Conservation (phyloP, 2,797 vertebrate genomes). For the Parotocinclus haroldoi region DNA sequence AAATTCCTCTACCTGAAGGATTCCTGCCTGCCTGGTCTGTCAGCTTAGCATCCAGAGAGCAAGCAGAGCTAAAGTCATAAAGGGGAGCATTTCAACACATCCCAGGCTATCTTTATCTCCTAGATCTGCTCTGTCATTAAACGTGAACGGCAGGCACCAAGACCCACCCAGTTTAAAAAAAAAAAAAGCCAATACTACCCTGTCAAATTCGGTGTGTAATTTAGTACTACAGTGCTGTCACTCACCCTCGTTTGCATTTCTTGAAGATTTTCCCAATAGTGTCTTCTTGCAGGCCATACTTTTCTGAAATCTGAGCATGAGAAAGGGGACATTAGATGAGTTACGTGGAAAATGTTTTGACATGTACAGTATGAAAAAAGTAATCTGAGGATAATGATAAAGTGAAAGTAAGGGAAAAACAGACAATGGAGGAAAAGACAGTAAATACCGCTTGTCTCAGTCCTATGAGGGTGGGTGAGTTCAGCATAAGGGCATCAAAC, state of each 20-base stretch:
- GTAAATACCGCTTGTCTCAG: constrained; percentile 82
- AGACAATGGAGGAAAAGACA: too few relatives aligned
- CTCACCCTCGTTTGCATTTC: constrained; percentile 98
- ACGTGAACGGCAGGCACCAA: neutral
- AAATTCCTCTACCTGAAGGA: constrained; percentile 60
- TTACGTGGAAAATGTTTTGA: constrained; percentile 3
- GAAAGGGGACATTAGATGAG: constrained; percentile 43
- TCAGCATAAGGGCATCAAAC: constrained; percentile 95
- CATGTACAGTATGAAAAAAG: neutral
- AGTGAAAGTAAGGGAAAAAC: neutral
- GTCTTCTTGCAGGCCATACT: constrained; percentile 89
- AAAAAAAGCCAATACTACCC: constrained; percentile 2
- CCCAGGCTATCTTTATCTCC: constrained; percentile 19
- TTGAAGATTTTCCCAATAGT: constrained; percentile 97
- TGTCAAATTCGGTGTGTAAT: constrained; percentile 2
- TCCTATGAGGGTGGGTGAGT: constrained; percentile 84
- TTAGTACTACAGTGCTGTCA: constrained; percentile 23
- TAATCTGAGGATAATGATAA: neutral
- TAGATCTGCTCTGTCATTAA: constrained; percentile 7
- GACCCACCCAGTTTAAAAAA: neutral
- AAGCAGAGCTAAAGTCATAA: constrained; percentile 16
- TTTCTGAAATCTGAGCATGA: constrained; percentile 90
- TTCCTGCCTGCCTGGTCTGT: constrained; percentile 54
- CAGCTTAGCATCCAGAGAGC: constrained; percentile 46
- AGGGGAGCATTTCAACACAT: constrained; percentile 14